Evolutionary conservation across 23 tunicate genomes (phyloP).

Genomic region (Clavelina lepadiformis): DNA sequence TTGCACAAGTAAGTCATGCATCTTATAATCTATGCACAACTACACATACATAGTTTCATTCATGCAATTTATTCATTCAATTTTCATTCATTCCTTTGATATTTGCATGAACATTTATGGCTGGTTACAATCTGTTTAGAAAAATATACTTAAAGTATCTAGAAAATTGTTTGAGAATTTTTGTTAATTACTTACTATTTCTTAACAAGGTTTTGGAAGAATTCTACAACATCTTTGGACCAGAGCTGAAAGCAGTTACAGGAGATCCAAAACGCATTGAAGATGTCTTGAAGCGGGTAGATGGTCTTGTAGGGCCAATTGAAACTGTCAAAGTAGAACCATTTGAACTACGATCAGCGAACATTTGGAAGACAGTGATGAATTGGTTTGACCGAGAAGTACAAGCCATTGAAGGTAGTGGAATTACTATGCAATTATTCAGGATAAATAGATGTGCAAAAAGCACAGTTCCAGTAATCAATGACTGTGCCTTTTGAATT

Average conservation of each 20-base stretch:
- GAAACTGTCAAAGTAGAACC: slow-evolving; percentile 87
- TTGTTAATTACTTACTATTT: neutral
- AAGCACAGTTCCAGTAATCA: neutral
- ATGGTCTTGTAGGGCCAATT: slow-evolving; percentile 81
- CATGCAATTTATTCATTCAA: neutral
- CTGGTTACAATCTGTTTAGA: neutral
- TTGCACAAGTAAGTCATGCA: slow-evolving; percentile 76
- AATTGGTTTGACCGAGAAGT: slow-evolving; percentile 91
- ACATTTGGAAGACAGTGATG: slow-evolving; percentile 84
- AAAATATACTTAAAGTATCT: neutral
- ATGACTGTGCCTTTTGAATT: neutral
- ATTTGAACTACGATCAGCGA: slow-evolving; percentile 62
- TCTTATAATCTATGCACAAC: too few species aligned
- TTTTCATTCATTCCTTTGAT: neutral
- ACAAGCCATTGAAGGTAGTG: slow-evolving; percentile 85
- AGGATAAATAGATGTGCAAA: neutral
- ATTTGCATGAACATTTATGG: neutral
- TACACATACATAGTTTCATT: neutral
- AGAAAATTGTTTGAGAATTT: neutral
- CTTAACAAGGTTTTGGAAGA: slow-evolving; percentile 73
- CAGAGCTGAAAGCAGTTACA: slow-evolving; percentile 96
- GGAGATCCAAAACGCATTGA: slow-evolving; percentile 98
- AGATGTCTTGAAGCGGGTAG: slow-evolving; percentile 88
- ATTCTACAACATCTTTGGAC: slow-evolving; percentile 97
- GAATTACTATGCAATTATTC: neutral